These are phyloP conservation scores for Premnoplex brunnescens DNA, from an alignment of 2,797 vertebrate genomes.

Conservation along the genomic window DNA sequence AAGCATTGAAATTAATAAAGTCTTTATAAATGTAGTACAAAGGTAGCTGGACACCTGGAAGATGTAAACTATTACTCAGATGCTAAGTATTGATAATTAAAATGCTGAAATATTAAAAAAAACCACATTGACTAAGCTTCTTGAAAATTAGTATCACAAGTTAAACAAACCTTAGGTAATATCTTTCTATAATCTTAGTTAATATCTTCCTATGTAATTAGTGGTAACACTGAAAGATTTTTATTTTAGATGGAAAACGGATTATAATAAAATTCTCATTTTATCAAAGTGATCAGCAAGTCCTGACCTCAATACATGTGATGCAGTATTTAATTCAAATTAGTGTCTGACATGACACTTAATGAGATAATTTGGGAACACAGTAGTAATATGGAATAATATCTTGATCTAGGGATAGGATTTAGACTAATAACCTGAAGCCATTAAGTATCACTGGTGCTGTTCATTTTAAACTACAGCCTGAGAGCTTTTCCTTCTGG, in stretches of 20 bases:
- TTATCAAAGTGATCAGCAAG: not conserved
- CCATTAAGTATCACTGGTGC: not conserved
- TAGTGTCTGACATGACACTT: not conserved
- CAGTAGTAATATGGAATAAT: not conserved
- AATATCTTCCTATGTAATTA: not conserved
- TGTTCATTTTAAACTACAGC: not conserved
- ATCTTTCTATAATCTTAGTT: not conserved
- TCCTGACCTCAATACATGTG: not conserved
- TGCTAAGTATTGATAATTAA: not conserved
- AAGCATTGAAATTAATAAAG: not conserved
- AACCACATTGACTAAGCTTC: not conserved
- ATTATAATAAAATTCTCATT: not conserved
- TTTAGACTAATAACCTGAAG: constrained; percentile 4
- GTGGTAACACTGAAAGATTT: not conserved
- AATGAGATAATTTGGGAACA: not conserved
- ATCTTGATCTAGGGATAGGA: not conserved
- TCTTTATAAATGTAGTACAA: not conserved
- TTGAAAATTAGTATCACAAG: not conserved
- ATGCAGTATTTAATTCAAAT: not conserved
- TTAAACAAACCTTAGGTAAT: not conserved
- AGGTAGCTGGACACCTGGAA: not conserved
- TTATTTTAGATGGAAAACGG: not conserved
- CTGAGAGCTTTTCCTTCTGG: not conserved
- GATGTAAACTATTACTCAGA: not conserved
- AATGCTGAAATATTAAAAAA: not conserved